Conservation (phyloP, 2,797 vertebrate species). For the Falco columbarius region DNA sequence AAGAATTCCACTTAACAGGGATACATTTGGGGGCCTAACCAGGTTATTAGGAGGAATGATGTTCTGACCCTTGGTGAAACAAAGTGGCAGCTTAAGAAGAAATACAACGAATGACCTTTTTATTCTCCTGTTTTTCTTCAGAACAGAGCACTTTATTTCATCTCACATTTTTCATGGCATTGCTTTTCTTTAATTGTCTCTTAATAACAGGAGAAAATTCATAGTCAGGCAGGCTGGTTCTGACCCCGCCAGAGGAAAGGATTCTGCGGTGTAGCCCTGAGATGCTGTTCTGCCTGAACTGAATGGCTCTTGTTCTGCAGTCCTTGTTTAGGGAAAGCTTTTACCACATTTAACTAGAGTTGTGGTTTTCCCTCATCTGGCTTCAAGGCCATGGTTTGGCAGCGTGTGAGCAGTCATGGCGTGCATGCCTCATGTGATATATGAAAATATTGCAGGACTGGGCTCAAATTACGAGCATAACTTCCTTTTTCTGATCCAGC, state of each 20-base stretch:
- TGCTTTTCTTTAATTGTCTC: background rate
- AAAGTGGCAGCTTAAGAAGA: background rate
- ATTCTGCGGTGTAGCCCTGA: background rate
- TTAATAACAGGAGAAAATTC: background rate
- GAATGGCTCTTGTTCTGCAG: background rate
- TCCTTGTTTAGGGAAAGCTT: background rate
- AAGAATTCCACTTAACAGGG: slow-evolving; percentile 57
- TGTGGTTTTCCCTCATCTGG: background rate
- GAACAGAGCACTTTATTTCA: background rate
- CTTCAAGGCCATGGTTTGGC: background rate
- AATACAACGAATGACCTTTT: background rate
- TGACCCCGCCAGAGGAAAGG: background rate
- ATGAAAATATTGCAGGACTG: background rate
- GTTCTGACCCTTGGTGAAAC: slow-evolving; percentile 35
- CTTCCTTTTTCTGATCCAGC: background rate
- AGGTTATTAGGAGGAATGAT: slow-evolving; percentile 47
- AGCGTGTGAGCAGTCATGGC: background rate
- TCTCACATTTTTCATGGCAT: background rate
- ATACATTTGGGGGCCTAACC: slow-evolving; percentile 30
- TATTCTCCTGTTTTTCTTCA: background rate
- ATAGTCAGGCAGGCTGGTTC: background rate
- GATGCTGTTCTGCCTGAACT: background rate
- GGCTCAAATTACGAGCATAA: background rate
- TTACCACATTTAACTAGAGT: background rate
- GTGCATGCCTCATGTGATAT: background rate